phyloP scores from a whole-genome alignment of 2,113 vertebrate species.

The Danionella cerebrum region DNA sequence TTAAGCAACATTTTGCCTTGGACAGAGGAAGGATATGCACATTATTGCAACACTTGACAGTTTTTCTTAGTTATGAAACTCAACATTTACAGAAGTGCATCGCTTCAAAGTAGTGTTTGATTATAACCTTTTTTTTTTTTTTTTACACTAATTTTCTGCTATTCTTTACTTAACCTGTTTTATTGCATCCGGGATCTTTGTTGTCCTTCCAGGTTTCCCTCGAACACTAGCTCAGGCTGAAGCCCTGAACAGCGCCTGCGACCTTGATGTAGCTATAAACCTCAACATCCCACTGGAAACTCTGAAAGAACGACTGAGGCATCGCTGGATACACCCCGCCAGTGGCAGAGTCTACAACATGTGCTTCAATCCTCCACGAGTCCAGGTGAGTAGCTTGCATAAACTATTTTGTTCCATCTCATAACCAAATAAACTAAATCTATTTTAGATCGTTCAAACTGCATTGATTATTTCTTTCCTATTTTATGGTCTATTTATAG shows the following conservation, averaged over 20 bases:
- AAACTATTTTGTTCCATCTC: no score
- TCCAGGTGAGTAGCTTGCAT: conserved; percentile 56
- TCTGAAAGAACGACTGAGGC: conserved; percentile 81
- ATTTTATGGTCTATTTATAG: conserved; percentile 51
- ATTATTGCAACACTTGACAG: not conserved
- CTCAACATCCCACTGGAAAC: conserved; percentile 90
- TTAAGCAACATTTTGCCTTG: not conserved
- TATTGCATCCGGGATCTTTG: not conserved
- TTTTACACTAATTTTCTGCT: no score
- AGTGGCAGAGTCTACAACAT: conserved; percentile 93
- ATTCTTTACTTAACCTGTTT: not conserved
- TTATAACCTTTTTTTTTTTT: not conserved
- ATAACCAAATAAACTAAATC: no score
- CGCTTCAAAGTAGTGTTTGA: not conserved
- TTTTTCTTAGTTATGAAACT: not conserved
- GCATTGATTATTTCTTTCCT: no score
- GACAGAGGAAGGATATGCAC: not conserved
- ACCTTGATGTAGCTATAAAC: conserved; percentile 84
- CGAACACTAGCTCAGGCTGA: conserved; percentile 78
- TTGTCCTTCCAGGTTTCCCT: conserved; percentile 76
- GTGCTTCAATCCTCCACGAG: conserved; percentile 85
- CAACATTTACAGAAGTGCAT: not conserved
- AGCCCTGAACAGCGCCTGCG: conserved; percentile 73
- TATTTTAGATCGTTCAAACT: no score
- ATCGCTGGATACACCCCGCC: conserved; percentile 80